Conservation (phyloP, 2,797 vertebrate genomes). For the Lutjanus campechanus region DNA sequence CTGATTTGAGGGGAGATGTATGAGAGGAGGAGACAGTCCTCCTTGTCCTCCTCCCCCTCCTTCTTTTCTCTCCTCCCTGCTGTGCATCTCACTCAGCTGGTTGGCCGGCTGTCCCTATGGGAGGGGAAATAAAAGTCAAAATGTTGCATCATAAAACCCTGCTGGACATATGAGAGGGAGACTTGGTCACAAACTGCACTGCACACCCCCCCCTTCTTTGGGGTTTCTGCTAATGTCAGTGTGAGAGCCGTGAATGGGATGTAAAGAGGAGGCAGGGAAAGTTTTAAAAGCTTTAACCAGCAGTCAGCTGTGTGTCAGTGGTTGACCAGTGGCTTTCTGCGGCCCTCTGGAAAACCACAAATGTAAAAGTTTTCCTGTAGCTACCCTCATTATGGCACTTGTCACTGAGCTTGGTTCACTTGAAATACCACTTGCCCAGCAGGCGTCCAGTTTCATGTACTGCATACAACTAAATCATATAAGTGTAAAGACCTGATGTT, state of each 20-base stretch:
- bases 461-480: background rate
- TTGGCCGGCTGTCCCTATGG: conserved; percentile 59
- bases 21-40: conserved; percentile 75
- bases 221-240: conserved; percentile 30
- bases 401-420: conserved; percentile 34
- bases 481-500: background rate
- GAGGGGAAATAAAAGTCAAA: conserved; percentile 44
- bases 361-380: conserved; percentile 55
- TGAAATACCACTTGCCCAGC: conserved; percentile 9
- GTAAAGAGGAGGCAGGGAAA: conserved; percentile 5
- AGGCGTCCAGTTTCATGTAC: background rate
- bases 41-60: conserved; percentile 9
- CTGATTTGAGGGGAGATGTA: conserved; percentile 75
- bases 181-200: conserved; percentile 30
- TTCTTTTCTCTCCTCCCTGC: conserved; percentile 50
- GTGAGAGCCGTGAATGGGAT: conserved; percentile 33
- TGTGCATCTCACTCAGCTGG: conserved; percentile 70
- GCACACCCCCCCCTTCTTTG: background rate
- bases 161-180: conserved; percentile 48
- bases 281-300: conserved; percentile 12
- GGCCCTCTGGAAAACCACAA: conserved; percentile 53
- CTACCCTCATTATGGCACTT: conserved; percentile 42
- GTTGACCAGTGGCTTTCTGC: conserved; percentile 54
- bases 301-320: conserved; percentile 47
- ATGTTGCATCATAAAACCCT: conserved; percentile 71